phyloP scores from a whole-genome alignment of 2,888 invertebrate species.

The Ophraella communa region DNA sequence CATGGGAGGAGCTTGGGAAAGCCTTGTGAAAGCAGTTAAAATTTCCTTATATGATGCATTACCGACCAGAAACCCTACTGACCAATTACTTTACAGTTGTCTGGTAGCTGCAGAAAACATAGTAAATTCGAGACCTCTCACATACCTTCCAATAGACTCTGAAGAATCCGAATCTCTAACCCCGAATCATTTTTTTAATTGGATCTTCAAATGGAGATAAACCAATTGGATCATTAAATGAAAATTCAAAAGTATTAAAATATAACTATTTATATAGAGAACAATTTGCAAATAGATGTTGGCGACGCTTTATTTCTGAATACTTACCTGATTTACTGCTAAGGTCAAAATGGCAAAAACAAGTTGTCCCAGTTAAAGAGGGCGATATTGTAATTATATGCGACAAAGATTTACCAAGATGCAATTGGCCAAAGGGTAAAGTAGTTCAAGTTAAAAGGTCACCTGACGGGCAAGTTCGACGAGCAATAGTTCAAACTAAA shows the following conservation, averaged over 20 bases:
- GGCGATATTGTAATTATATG: conserved; percentile 22
- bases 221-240: conserved; percentile 13
- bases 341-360: conserved; percentile 11
- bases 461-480: too few relatives aligned
- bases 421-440: conserved; percentile 23
- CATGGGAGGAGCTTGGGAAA: conserved; percentile 21
- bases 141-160: conserved; percentile 23
- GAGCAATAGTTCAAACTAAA: too few relatives aligned
- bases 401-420: conserved; percentile 16
- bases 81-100: conserved; percentile 3
- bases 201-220: background rate
- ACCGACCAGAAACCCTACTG: background rate
- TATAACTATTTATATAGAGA: conserved; percentile 14
- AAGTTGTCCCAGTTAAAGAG: background rate
- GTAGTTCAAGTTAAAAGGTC: conserved; percentile 9
- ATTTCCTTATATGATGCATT: too few relatives aligned
- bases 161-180: conserved; percentile 17
- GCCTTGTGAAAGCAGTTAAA: conserved; percentile 19
- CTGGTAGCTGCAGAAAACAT: conserved; percentile 24
- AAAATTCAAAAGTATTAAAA: conserved; percentile 10
- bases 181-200: conserved; percentile 12
- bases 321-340: conserved; percentile 26
- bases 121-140: conserved; percentile 26
- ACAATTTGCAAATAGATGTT: conserved; percentile 19
- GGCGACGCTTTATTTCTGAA: conserved; percentile 31